phyloP scores from a whole-genome alignment of 2,888 invertebrate genomes.

The Anodontia alba region DNA sequence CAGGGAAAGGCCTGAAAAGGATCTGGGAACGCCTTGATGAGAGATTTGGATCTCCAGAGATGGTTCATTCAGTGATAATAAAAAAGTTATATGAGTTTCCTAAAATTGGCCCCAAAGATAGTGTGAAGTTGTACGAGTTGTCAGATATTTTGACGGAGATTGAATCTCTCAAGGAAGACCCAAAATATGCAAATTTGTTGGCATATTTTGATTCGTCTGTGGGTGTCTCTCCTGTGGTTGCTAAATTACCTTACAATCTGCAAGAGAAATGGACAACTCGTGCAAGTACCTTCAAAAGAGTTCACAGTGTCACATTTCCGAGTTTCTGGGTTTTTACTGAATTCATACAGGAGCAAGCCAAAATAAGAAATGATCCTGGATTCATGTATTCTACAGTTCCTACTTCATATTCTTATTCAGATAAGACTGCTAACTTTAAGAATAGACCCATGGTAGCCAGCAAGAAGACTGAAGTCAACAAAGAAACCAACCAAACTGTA shows the following conservation, averaged over 20 bases:
- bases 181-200: constrained; percentile 10
- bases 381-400: constrained; percentile 11
- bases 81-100: constrained; percentile 26
- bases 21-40: constrained; percentile 34
- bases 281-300: constrained; percentile 22
- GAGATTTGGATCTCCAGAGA: constrained; percentile 24
- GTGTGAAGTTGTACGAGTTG: constrained; percentile 21
- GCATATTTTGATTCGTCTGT: constrained; percentile 28
- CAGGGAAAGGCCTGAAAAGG: constrained; percentile 2
- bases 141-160: constrained; percentile 22
- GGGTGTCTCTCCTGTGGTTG: constrained; percentile 21
- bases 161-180: constrained; percentile 14
- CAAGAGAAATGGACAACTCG: constrained; percentile 28
- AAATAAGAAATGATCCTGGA: constrained; percentile 27
- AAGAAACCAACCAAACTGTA: not conserved
- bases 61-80: constrained; percentile 10
- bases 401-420: not conserved
- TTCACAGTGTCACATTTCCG: constrained; percentile 10
- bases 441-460: not conserved
- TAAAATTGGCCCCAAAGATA: constrained; percentile 22
- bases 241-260: constrained; percentile 17
- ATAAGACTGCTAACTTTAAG: not conserved
- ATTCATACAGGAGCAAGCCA: not conserved
- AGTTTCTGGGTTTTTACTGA: constrained; percentile 17
- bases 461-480: not conserved